Base-by-base conservation (phyloP, 2,888 invertebrate species). In the Agonum fuliginosum region DNA sequence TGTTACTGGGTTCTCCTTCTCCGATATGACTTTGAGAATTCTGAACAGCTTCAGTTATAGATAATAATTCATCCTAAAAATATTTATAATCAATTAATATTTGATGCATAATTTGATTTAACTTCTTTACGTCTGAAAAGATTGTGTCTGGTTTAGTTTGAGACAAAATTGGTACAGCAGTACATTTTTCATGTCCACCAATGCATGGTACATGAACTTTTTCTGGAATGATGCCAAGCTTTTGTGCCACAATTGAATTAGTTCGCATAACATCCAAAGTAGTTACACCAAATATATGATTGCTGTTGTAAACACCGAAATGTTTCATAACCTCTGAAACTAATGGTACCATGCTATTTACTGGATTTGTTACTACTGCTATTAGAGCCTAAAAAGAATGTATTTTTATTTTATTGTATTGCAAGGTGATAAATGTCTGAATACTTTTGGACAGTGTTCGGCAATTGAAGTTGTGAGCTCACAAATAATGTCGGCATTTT, bases 131-230 rank as follows among this genome's bases (percentile, higher is more conserved):
- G 77, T 82, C 81, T 10, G 83, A 83, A 77, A 85, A 85, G 69
- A 85, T 84, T 8, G 82, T 79, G 79, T 84, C 83, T 0, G 87
- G 95, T 77, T 88, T 89, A 2, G 91, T 89, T 83, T 93, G 92
- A 0, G 95, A 95, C 77, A 95, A 88, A 14, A 96, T 87, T 0
- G 96, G 96, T 19, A 96, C 89, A 79, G 93, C 91, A 0, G 95
- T 95, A 79, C 90, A 89, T 10, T 91, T 90, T 17, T 93, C 91
- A 85, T 93, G 93, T 0, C 96, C 96, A 30, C 96, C 95, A 69
- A n/a, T n/a, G n/a, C n/a, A n/a, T n/a, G n/a, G n/a, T n/a, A 95
- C 91, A 80, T 88, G 86, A 8, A 94, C 92, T 79, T 90, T 88
- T 79, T 89, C 87, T 0, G 94, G 92, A 80, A 91, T 89, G 43